These are phyloP conservation scores for Campopleginae sp. DNA, from an alignment of 2,888 invertebrate genomes.

Conservation along the genomic window DNA sequence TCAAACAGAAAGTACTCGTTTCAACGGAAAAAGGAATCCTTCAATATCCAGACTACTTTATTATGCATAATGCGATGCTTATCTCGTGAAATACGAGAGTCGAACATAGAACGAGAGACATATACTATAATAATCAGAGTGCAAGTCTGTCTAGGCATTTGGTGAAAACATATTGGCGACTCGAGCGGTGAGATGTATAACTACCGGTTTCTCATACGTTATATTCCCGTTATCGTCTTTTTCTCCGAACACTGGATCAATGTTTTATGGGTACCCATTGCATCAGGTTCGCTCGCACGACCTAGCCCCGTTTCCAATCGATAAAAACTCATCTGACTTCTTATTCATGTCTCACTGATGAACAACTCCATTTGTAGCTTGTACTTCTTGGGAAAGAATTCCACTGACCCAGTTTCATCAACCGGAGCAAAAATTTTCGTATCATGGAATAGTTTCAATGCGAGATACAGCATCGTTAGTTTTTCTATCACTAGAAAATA, in stretches of 20 bases:
- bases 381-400: slow-evolving; percentile 22
- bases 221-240: slow-evolving; percentile 65
- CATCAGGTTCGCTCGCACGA: slow-evolving; percentile 56
- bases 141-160: slow-evolving; percentile 48
- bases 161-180: slow-evolving; percentile 58
- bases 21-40: not conserved
- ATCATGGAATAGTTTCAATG: not conserved
- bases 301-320: slow-evolving; percentile 64
- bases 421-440: slow-evolving; percentile 25
- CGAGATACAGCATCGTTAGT: not conserved
- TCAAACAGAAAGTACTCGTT: not conserved
- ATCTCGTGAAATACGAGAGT: slow-evolving; percentile 25
- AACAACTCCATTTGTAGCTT: slow-evolving; percentile 44
- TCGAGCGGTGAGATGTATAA: slow-evolving; percentile 59
- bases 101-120: slow-evolving; percentile 32
- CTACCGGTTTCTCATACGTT: slow-evolving; percentile 55
- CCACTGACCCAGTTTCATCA: slow-evolving; percentile 35
- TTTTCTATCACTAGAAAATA: not conserved
- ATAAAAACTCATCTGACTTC: slow-evolving; percentile 53
- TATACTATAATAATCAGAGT: slow-evolving; percentile 62
- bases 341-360: slow-evolving; percentile 32
- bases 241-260: slow-evolving; percentile 60
- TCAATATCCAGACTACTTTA: slow-evolving; percentile 4
- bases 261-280: slow-evolving; percentile 66
- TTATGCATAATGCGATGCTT: slow-evolving; percentile 35